Conservation (phyloP, 2,113 vertebrate genomes). For the Gnathonemus echidnorhynchus region DNA sequence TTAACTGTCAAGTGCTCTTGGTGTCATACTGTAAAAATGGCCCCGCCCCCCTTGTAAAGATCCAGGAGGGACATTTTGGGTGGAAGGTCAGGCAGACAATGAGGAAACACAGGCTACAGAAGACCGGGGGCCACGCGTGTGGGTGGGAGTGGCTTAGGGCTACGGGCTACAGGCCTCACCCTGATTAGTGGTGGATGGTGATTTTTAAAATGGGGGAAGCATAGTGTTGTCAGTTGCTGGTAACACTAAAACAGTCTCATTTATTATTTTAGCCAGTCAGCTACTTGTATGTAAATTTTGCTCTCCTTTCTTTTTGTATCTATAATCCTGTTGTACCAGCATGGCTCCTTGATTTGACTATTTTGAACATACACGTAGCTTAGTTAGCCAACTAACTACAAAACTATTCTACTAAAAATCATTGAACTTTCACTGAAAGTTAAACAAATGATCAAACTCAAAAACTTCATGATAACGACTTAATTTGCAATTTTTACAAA, state of each 20-base stretch:
- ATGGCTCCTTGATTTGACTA: neutral
- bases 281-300: neutral
- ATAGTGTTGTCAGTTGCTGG: neutral
- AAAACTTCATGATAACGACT: neutral
- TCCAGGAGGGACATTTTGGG: slow-evolving; percentile 43
- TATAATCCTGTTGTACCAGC: neutral
- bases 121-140: slow-evolving; percentile 23
- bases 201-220: neutral
- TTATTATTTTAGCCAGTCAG: neutral
- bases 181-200: neutral
- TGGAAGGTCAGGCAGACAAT: neutral
- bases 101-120: neutral
- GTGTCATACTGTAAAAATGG: slow-evolving; percentile 47
- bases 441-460: neutral
- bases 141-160: neutral
- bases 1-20: slow-evolving; percentile 54
- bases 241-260: neutral
- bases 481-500: neutral
- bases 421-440: neutral
- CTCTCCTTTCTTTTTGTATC: neutral
- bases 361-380: neutral
- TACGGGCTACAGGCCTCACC: neutral
- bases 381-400: neutral
- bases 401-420: neutral
- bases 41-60: slow-evolving; percentile 54